Evolutionary conservation across 1,140 invertebrate species (phyloP).

Genomic region (Bombus soroeensis): DNA sequence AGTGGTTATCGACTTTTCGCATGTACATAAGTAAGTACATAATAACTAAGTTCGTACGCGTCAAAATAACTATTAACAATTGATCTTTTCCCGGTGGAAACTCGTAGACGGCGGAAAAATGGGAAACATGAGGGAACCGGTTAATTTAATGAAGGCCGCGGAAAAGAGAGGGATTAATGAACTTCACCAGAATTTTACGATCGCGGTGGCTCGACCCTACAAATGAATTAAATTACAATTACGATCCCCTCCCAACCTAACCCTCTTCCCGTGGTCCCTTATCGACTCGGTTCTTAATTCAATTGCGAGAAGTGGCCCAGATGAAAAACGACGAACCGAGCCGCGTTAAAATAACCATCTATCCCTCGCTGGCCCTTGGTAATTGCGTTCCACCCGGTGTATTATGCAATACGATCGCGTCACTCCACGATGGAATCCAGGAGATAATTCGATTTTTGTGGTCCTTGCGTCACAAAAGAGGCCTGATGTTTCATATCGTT

Average conservation of each 20-base stretch:
- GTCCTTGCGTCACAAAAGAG: slow-evolving; percentile 12
- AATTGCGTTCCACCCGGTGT: slow-evolving; percentile 66
- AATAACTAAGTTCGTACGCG: not conserved
- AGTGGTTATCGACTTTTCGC: not conserved
- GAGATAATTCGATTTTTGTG: slow-evolving; percentile 57
- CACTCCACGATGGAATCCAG: slow-evolving; percentile 38
- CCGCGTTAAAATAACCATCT: slow-evolving; percentile 65
- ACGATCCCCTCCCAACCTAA: slow-evolving; percentile 12
- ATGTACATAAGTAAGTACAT: too few relatives aligned
- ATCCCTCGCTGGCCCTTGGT: slow-evolving; percentile 48
- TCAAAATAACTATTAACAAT: not conserved
- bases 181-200: slow-evolving; percentile 60
- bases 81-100: not conserved
- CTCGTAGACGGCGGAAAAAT: not conserved
- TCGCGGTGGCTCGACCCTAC: slow-evolving; percentile 47
- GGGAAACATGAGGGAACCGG: not conserved
- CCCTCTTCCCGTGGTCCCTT: slow-evolving; percentile 28
- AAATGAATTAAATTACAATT: slow-evolving; percentile 68
- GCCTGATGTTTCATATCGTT: slow-evolving; percentile 12
- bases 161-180: slow-evolving; percentile 55
- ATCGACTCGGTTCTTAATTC: slow-evolving; percentile 60
- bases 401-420: slow-evolving; percentile 57
- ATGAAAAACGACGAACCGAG: slow-evolving; percentile 57
- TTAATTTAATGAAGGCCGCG: slow-evolving; percentile 56
- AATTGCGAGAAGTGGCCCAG: slow-evolving; percentile 57